Percentiles rank a stretch among this genome's conserved stretches.
phyloP scores from a whole-genome alignment of 2,797 vertebrate species.

The Rousettus madagascariensis region DNA sequence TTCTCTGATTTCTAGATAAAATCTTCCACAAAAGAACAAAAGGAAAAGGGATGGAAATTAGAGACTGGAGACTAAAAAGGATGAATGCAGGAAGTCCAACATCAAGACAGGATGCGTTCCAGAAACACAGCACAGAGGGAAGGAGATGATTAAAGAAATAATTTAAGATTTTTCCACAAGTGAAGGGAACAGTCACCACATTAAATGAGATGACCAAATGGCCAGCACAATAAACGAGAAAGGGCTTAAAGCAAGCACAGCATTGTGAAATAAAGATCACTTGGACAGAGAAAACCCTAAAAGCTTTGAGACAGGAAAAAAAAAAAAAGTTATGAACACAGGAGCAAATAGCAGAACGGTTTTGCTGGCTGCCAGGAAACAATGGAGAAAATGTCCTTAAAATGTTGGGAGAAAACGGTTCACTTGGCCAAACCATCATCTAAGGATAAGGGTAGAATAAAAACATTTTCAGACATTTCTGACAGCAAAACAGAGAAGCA shows the following conservation, averaged over 20 bases:
- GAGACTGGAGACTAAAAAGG: not conserved
- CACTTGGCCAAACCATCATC: not conserved
- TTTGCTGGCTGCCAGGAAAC: not conserved
- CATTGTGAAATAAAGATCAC: not conserved
- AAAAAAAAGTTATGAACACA: not conserved
- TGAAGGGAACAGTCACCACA: not conserved
- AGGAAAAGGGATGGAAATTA: not conserved
- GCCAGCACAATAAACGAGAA: not conserved
- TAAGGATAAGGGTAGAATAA: not conserved
- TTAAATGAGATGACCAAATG: not conserved
- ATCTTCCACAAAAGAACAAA: slow-evolving; percentile 9
- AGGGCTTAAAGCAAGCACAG: not conserved
- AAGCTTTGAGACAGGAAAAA: not conserved
- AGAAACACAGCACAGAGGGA: not conserved
- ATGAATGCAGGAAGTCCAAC: not conserved
- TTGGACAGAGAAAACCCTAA: not conserved
- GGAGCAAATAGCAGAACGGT: not conserved
- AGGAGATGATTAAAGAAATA: not conserved
- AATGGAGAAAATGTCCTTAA: not conserved
- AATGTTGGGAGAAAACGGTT: not conserved
- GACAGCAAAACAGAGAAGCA: not conserved
- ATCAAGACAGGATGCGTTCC: not conserved
- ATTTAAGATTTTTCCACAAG: not conserved
- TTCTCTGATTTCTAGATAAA: not conserved
- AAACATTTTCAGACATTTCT: not conserved